These are phyloP conservation scores for Orchestes rusci DNA, from an alignment of 2,888 invertebrate species.

Conservation along the genomic window DNA sequence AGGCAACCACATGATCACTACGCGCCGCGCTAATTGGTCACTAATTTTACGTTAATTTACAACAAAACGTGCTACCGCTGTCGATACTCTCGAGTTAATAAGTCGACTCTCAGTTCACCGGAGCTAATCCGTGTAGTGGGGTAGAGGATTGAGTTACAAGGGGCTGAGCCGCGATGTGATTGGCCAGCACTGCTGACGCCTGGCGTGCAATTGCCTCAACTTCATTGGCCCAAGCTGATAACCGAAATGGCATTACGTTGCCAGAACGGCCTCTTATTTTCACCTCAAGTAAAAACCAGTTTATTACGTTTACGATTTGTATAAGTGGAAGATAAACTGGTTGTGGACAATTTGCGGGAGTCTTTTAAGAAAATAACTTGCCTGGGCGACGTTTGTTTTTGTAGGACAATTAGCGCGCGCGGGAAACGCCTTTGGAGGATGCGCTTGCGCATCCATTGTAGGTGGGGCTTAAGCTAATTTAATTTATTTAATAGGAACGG, in stretches of 20 bases:
- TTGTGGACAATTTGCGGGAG: constrained; percentile 28
- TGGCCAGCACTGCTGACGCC: constrained; percentile 34
- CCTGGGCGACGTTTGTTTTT: constrained; percentile 21
- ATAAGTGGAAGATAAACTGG: constrained; percentile 39
- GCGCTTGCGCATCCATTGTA: constrained; percentile 19
- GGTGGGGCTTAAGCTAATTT: constrained; percentile 19
- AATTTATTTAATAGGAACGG: constrained; percentile 14
- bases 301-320: constrained; percentile 39
- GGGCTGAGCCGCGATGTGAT: constrained; percentile 39
- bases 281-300: constrained; percentile 37
- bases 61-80: constrained; percentile 37
- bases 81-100: constrained; percentile 43
- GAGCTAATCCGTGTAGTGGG: constrained; percentile 14
- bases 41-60: constrained; percentile 7
- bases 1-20: constrained; percentile 13
- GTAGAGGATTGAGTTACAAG: constrained; percentile 28
- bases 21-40: constrained; percentile 5
- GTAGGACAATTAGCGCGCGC: constrained; percentile 20
- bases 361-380: constrained; percentile 22
- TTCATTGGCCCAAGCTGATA: constrained; percentile 7
- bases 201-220: not conserved
- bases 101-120: constrained; percentile 22
- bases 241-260: constrained; percentile 37
- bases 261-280: constrained; percentile 35
- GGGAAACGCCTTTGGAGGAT: constrained; percentile 22